Base-by-base conservation (phyloP, 1,140 invertebrate genomes). In the Phthorimaea operculella region DNA sequence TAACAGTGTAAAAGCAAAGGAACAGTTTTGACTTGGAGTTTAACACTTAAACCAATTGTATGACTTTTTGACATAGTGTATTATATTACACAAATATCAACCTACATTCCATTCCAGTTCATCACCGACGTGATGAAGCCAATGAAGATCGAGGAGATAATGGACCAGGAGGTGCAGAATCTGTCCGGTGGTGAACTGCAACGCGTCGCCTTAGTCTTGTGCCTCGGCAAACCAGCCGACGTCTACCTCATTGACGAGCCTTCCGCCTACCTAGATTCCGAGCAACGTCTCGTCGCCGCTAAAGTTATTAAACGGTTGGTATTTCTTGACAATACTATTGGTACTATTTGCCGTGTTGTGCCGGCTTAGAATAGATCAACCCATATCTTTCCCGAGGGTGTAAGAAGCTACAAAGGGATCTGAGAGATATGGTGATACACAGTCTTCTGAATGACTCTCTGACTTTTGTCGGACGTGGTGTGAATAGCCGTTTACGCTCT, bases 201-300 rank as follows among this genome's bases (percentile, higher is more conserved):
- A 86, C 90, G 98, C 72, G 96, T 99, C 11, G 98, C 98, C 6
- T 81, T 99, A 63, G 93, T 96, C 42, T 88, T 99, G 1, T 99
- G 98, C 78, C 88, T 99, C 2, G 98, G 98, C 39, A 99, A 99
- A 87, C 97, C 98, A 0, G 98, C 98, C 4, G 97, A 99, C 86
- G 98, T 99, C 6, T 99, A 99, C 86, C 89, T 99, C 3, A 97
- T 99, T 71, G 98, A 99, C 82, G 98, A 99, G 86, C 98, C 98
- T 0, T 99, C 97, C 14, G 98, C 98, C 36, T 99, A 99, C 86
- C 88, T 99, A 55, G 98, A 99, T 87, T 99, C 98, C 7, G 98
- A 99, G 79, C 98, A 99, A 87, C 98, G 98, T 98, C 89, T 99
- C 33, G 96, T 99, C 58, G 97, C 98, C 55, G 98, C 98, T 61